Base-by-base conservation (phyloP, 2,113 vertebrate species). In the Equus quagga region DNA sequence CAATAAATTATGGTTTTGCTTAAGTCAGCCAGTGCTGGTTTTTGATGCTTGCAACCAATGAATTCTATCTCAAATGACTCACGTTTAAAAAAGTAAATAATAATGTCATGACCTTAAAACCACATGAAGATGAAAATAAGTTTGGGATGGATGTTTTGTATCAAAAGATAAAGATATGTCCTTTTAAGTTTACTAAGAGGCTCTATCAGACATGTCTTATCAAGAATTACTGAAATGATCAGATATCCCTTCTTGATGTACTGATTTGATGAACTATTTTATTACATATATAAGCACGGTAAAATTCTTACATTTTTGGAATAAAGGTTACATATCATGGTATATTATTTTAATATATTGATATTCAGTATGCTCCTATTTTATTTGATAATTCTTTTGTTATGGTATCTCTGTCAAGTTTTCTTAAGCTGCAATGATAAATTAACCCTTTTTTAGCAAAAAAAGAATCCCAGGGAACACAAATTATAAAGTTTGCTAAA, bases 341-440 rank as follows among this genome's bases (percentile, higher is more conserved):
- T 51, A 65, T 56, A 78, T 93, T 84, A 41, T 70, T 93, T 87
- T 93, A 79, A 94, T 79, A 86, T 19, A 83, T 12, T 89, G 26
- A 41, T 18, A 85, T 72, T 51, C 51, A 81, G 51, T 69, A 46
- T 94, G 24, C 41, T 89, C 88, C 9, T 60, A 64, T 75, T 92
- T 94, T 94, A 88, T 65, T 87, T 54, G 72, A 76, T 26, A 80
- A 81, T 88, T 85, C 36, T 89, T 88, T 91, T 91, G 72, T 58
- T 96, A 86, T 31, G 17, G 33, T 69, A 67, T 31, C 10, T 75
- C 75, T 95, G 31, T 60, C 31, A 96, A 87, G n/a, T 62, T 82
- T 91, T 70, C 33, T 54, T 76, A 92, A 82, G 62, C 31, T 62
- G 15, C 17, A 96, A 51, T 82, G 65, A 94, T 79, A 78, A 89